Percentiles rank a stretch among this genome's conserved stretches.
These are phyloP conservation scores for Latrodectus elegans DNA, from an alignment of 2,888 invertebrate genomes.

Conservation along the genomic window DNA sequence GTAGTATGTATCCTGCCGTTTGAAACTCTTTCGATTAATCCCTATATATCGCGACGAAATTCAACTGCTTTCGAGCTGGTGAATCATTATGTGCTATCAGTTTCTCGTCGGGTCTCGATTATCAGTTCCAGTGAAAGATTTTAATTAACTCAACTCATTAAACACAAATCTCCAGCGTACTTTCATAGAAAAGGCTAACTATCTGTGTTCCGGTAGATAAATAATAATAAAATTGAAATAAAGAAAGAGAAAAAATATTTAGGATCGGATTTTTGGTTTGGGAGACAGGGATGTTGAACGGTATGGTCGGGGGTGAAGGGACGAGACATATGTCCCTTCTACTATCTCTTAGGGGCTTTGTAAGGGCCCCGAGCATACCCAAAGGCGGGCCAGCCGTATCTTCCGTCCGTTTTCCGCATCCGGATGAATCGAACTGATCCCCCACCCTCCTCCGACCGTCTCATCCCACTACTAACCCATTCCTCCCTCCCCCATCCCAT, in stretches of 20 bases:
- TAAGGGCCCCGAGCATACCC: slow-evolving; percentile 43
- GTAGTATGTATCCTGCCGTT: too few relatives aligned
- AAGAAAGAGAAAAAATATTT: background rate
- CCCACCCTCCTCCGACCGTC: slow-evolving; percentile 1
- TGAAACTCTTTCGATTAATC: too few relatives aligned
- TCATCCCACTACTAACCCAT: background rate
- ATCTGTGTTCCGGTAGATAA: background rate
- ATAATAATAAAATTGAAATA: background rate
- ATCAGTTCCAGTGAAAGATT: background rate
- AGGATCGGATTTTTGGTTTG: too few relatives aligned
- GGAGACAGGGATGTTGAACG: too few relatives aligned
- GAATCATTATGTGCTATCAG: too few relatives aligned
- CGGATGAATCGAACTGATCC: slow-evolving; percentile 57
- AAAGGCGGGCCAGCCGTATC: slow-evolving; percentile 55
- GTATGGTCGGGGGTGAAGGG: too few relatives aligned
- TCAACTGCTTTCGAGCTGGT: too few relatives aligned
- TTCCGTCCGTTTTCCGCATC: slow-evolving; percentile 57
- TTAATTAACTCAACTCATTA: slow-evolving; percentile 13
- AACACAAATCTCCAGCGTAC: background rate
- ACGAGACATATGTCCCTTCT: background rate
- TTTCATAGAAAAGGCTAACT: slow-evolving; percentile 5
- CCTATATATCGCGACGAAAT: too few relatives aligned
- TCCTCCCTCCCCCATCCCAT: background rate
- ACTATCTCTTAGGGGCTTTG: slow-evolving; percentile 37
- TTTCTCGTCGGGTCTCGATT: too few relatives aligned